These are phyloP conservation scores for Thunnus thynnus DNA, from an alignment of 2,113 vertebrate species.

Conservation along the genomic window DNA sequence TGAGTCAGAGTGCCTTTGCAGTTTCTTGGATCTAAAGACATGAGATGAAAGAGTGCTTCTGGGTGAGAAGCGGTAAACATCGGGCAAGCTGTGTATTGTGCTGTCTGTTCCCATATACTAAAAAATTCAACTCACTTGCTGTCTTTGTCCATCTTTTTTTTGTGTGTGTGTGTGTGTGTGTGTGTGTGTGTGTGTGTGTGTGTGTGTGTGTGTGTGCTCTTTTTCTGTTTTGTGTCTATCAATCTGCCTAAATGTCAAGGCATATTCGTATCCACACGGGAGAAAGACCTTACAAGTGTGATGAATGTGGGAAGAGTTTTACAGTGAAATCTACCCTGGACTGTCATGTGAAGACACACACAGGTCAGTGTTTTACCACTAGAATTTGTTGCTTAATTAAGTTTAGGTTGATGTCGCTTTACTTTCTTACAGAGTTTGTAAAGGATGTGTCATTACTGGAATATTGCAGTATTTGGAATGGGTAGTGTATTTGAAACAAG, in stretches of 20 bases:
- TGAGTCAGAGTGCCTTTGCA: neutral
- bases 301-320: slow-evolving; percentile 94
- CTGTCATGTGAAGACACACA: slow-evolving; percentile 94
- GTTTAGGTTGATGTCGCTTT: neutral
- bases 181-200: too few species aligned
- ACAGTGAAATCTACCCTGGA: slow-evolving; percentile 96
- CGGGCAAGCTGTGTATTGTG: neutral
- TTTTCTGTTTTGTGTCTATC: slow-evolving; percentile 11
- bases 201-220: neutral
- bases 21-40: neutral
- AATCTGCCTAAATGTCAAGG: slow-evolving; percentile 70
- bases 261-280: slow-evolving; percentile 94
- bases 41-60: neutral
- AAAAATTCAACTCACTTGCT: neutral
- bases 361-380: slow-evolving; percentile 82
- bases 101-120: neutral
- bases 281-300: slow-evolving; percentile 93
- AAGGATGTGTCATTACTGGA: neutral
- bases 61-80: neutral
- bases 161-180: neutral
- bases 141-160: neutral
- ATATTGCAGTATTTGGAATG: neutral
- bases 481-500: too few species aligned
- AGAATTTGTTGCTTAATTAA: neutral
- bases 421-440: neutral